A percentile compares a stretch with the other conserved stretches of the same genome.
Conservation (phyloP, 1,140 invertebrate genomes). For the Formica selysi region DNA sequence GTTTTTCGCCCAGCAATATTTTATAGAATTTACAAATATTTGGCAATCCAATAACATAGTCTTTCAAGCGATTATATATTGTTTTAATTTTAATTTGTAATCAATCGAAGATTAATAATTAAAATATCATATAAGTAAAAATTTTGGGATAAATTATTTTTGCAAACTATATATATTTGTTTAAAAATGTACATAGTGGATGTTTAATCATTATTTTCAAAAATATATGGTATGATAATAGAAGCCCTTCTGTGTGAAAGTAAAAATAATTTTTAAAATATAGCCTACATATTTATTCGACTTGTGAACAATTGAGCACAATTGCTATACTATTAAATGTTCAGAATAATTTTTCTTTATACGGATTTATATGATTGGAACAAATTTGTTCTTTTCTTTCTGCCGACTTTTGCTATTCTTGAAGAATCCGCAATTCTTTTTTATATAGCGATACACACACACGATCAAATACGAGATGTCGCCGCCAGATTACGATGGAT, state of each 20-base stretch:
- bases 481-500: slow-evolving; percentile 38
- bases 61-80: neutral
- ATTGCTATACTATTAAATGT: neutral
- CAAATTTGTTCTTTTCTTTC: slow-evolving; percentile 24
- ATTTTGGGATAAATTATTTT: neutral
- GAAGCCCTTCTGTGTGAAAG: neutral
- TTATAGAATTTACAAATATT: no score
- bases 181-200: neutral
- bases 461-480: slow-evolving; percentile 33
- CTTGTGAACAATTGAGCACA: neutral
- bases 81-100: neutral
- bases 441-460: slow-evolving; percentile 14
- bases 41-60: neutral
- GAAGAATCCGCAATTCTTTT: slow-evolving; percentile 1
- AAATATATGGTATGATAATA: neutral
- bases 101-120: neutral
- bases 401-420: slow-evolving; percentile 12
- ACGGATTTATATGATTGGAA: slow-evolving; percentile 28
- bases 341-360: slow-evolving; percentile 8
- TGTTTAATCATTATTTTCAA: neutral
- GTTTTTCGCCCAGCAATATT: neutral
- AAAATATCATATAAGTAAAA: neutral
- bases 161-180: neutral
- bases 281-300: no score
- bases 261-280: slow-evolving; percentile 8